Evolutionary conservation across 2,797 vertebrate genomes (phyloP).

Genomic region (Hydrocynus forskahlii): DNA sequence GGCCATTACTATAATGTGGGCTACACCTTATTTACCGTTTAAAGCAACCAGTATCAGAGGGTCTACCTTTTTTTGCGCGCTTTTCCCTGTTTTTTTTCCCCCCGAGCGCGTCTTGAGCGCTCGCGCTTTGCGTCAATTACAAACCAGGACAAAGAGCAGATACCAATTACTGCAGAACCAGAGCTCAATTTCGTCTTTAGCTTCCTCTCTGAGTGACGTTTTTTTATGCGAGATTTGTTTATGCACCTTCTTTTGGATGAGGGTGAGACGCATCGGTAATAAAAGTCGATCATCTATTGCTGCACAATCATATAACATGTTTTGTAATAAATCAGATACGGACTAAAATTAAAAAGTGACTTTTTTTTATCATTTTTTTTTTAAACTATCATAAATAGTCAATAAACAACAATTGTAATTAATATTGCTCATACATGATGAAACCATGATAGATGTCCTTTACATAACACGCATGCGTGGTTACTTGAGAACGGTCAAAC

Average conservation of each 20-base stretch:
- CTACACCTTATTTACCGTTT: neutral
- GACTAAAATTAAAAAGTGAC: neutral
- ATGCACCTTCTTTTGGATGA: neutral
- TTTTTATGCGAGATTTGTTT: neutral
- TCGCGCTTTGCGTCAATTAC: conserved; percentile 36
- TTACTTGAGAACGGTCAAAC: neutral
- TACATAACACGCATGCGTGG: neutral
- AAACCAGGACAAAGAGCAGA: conserved; percentile 37
- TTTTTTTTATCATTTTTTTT: neutral
- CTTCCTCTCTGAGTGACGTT: neutral
- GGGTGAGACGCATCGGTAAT: neutral
- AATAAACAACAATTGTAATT: no score
- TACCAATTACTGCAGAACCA: conserved; percentile 6
- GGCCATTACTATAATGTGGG: neutral
- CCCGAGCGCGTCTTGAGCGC: conserved; percentile 8
- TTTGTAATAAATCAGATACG: neutral
- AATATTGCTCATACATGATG: neutral
- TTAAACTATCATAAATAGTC: neutral
- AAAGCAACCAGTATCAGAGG: neutral
- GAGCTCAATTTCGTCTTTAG: neutral
- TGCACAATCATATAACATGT: neutral
- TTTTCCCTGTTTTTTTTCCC: neutral
- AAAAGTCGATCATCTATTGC: neutral
- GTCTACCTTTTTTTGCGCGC: neutral
- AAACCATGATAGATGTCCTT: neutral